phyloP scores from a whole-genome alignment of 2,113 vertebrate genomes.

The Spea multiplicata region DNA sequence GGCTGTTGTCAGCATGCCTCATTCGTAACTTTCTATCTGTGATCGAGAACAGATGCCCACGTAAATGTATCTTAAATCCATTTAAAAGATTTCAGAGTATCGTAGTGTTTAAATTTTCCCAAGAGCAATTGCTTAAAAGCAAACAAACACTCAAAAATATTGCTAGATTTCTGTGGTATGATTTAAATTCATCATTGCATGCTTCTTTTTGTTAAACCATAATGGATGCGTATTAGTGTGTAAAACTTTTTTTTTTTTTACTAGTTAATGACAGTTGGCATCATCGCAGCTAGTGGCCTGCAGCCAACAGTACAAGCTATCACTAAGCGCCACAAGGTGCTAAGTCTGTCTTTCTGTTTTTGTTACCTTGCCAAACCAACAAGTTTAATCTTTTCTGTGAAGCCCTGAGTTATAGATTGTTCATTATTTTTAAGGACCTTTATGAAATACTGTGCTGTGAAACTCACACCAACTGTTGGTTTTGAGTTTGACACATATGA shows the following conservation, averaged over 20 bases:
- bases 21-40: constrained; percentile 42
- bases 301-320: neutral
- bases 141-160: constrained; percentile 8
- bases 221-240: neutral
- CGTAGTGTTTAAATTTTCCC: constrained; percentile 29
- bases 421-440: neutral
- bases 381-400: neutral
- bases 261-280: neutral
- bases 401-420: neutral
- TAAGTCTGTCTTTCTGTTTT: neutral
- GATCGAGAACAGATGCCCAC: constrained; percentile 55
- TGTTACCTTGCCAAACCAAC: neutral
- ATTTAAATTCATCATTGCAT: neutral
- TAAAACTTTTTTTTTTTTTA: constrained; percentile 4
- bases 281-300: neutral
- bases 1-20: constrained; percentile 10
- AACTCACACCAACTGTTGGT: no score
- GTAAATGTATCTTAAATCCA: constrained; percentile 53
- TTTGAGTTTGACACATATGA: no score
- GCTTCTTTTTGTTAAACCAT: constrained; percentile 8
- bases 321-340: neutral
- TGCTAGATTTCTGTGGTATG: neutral
- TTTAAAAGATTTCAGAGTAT: constrained; percentile 56
- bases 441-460: no score
- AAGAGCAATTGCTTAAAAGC: neutral